Evolutionary conservation across 2,888 invertebrate genomes (phyloP).

Genomic region (Platerodrilus igneus): DNA sequence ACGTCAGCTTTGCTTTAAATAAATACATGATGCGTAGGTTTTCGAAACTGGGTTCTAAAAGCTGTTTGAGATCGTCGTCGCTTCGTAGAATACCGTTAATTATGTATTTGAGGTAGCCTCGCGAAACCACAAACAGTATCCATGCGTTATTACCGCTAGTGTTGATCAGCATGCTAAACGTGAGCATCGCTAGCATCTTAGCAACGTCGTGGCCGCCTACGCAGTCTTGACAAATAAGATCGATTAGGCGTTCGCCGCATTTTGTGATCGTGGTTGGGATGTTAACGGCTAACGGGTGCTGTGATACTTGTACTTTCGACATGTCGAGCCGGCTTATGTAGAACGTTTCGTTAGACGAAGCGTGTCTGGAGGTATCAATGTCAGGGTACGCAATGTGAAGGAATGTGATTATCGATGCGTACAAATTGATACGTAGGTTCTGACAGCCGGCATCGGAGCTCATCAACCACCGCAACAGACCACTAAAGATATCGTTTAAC

Average conservation of each 20-base stretch:
- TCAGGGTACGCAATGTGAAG: constrained; percentile 64
- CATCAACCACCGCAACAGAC: constrained; percentile 78
- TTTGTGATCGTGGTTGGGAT: constrained; percentile 57
- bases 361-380: constrained; percentile 39
- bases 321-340: constrained; percentile 66
- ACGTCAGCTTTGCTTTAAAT: constrained; percentile 82
- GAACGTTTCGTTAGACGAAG: constrained; percentile 45
- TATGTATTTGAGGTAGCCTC: constrained; percentile 75
- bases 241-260: constrained; percentile 77
- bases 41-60: constrained; percentile 63
- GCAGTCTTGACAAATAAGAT: constrained; percentile 79
- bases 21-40: constrained; percentile 75
- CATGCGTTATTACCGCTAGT: constrained; percentile 67
- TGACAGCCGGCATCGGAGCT: constrained; percentile 76
- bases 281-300: constrained; percentile 46
- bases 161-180: constrained; percentile 72
- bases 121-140: constrained; percentile 57
- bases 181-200: constrained; percentile 81
- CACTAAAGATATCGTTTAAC: constrained; percentile 68
- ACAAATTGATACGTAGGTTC: constrained; percentile 79
- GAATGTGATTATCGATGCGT: constrained; percentile 77
- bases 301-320: constrained; percentile 41
- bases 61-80: constrained; percentile 62
- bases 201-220: constrained; percentile 86
- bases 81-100: constrained; percentile 75